These are phyloP conservation scores for Hyla sarda DNA, from an alignment of 2,113 vertebrate species.

Conservation along the genomic window DNA sequence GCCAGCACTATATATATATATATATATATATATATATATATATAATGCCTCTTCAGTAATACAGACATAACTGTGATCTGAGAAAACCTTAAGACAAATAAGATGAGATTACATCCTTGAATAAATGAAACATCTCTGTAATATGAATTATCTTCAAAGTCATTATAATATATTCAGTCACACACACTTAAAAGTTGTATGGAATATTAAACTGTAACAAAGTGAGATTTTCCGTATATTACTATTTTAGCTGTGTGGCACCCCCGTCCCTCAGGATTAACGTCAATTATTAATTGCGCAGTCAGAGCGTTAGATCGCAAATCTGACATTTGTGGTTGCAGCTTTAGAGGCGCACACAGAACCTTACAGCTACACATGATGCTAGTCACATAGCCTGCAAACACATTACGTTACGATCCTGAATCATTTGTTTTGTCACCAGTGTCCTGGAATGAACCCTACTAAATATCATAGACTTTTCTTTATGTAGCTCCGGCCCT, in stretches of 20 bases:
- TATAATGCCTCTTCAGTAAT: too few species aligned
- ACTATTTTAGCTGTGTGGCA: neutral
- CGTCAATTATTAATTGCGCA: neutral
- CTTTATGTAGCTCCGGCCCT: neutral
- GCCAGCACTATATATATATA: too few species aligned
- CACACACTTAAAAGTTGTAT: neutral
- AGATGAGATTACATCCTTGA: too few species aligned
- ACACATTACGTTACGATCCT: conserved; percentile 29
- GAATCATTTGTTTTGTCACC: conserved; percentile 9
- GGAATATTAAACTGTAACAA: neutral
- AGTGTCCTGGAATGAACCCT: conserved; percentile 36
- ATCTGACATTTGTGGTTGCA: conserved; percentile 18
- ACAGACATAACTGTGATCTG: too few species aligned
- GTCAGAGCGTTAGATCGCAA: neutral
- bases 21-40: too few species aligned
- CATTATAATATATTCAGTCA: neutral
- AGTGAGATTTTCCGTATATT: neutral
- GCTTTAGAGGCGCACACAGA: conserved; percentile 1
- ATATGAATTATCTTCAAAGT: too few species aligned
- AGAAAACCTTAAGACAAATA: too few species aligned
- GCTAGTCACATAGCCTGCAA: conserved; percentile 13
- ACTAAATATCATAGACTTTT: neutral
- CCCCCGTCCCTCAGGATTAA: neutral
- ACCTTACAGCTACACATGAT: conserved; percentile 27
- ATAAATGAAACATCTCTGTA: too few species aligned